Conservation (phyloP, 2,113 vertebrate genomes). For the Paedocypris sp. region DNA sequence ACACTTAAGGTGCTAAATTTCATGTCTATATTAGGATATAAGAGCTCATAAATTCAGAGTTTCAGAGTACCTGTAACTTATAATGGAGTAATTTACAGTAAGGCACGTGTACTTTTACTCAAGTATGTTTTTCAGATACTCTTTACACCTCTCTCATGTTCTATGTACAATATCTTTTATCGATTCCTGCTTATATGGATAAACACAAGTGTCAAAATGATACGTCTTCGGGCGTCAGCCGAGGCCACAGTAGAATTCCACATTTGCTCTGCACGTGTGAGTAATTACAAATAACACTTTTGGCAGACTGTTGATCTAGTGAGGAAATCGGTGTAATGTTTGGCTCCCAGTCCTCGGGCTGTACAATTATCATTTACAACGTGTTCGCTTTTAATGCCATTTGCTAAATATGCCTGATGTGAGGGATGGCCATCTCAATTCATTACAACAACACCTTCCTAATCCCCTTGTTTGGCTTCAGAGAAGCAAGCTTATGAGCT, state of each 20-base stretch:
- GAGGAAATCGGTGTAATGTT: slow-evolving; percentile 39
- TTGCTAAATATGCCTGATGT: slow-evolving; percentile 25
- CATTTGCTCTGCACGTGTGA: slow-evolving; percentile 39
- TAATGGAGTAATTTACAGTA: too few species aligned
- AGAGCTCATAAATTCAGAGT: too few species aligned
- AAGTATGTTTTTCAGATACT: too few species aligned
- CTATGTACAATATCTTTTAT: too few species aligned
- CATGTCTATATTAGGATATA: too few species aligned
- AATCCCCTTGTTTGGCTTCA: background rate
- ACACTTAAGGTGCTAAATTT: too few species aligned
- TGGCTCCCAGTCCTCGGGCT: slow-evolving; percentile 29
- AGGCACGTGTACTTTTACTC: too few species aligned
- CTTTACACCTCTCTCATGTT: too few species aligned
- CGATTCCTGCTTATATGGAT: too few species aligned
- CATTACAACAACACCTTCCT: slow-evolving; percentile 3
- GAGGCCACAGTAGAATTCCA: slow-evolving; percentile 32
- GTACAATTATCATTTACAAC: slow-evolving; percentile 43
- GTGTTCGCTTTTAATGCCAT: slow-evolving; percentile 39
- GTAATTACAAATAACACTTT: slow-evolving; percentile 40
- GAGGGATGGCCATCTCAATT: slow-evolving; percentile 21
- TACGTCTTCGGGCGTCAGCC: slow-evolving; percentile 24
- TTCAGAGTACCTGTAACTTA: too few species aligned
- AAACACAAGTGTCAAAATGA: slow-evolving; percentile 12
- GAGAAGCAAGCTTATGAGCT: too few species aligned
- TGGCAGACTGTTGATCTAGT: slow-evolving; percentile 35